phyloP scores from a whole-genome alignment of 2,113 vertebrate species.

The Steatornis caripensis region DNA sequence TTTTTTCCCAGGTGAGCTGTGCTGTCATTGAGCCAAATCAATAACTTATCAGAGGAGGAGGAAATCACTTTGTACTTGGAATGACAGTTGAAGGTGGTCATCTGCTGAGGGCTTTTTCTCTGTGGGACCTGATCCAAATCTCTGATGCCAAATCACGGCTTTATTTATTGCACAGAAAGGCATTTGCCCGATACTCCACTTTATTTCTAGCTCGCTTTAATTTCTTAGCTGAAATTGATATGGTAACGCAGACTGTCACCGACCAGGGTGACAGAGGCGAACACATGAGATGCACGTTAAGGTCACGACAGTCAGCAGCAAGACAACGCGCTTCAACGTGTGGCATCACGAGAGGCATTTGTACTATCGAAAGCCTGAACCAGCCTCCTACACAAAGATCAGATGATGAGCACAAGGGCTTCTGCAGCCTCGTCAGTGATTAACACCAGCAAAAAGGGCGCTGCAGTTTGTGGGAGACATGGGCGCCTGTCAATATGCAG shows the following conservation, averaged over 20 bases:
- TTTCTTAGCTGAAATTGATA: background rate
- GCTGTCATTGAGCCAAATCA: background rate
- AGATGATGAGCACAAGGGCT: background rate
- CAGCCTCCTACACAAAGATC: background rate
- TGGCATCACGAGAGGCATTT: background rate
- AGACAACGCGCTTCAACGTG: background rate
- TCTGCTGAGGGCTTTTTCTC: background rate
- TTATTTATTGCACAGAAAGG: background rate
- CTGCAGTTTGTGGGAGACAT: background rate
- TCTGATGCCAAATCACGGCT: background rate
- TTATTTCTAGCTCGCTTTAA: background rate
- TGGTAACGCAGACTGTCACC: background rate
- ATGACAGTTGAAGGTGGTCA: background rate
- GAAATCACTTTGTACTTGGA: background rate
- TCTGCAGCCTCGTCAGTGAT: background rate
- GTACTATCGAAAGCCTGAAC: background rate
- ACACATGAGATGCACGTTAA: background rate
- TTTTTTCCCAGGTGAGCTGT: background rate
- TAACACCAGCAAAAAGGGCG: background rate
- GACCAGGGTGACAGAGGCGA: background rate
- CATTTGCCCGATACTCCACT: background rate
- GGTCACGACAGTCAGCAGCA: background rate
- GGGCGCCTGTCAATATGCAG: background rate
- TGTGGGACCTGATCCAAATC: background rate
- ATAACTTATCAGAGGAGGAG: background rate